phyloP scores from a whole-genome alignment of 30 jellyfish, hydroid and myxozoan species.

The Clytia hemisphaerica region DNA sequence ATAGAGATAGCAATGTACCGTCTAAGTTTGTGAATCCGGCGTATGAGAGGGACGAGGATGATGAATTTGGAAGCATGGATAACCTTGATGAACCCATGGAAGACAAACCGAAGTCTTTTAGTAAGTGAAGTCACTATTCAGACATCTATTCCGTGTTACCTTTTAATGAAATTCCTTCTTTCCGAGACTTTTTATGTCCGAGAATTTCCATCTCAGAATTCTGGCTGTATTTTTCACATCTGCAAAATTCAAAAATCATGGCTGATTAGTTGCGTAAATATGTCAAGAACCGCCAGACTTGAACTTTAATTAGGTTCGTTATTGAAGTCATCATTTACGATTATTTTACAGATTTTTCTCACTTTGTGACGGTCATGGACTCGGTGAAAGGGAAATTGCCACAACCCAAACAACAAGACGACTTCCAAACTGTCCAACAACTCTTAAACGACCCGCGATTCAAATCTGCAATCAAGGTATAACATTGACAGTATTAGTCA shows the following conservation, averaged over 20 bases:
- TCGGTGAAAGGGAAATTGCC: slow-evolving; percentile 46
- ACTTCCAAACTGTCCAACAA: slow-evolving; percentile 34
- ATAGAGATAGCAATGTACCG: slow-evolving; percentile 38
- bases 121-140: too few relatives aligned
- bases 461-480: slow-evolving; percentile 72
- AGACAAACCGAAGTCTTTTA: slow-evolving; percentile 13
- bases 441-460: slow-evolving; percentile 60
- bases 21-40: slow-evolving; percentile 74
- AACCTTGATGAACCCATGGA: neutral
- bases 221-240: too few relatives aligned
- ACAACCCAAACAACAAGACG: slow-evolving; percentile 59
- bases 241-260: too few relatives aligned
- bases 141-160: too few relatives aligned
- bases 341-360: slow-evolving; percentile 51
- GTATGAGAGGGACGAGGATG: slow-evolving; percentile 71
- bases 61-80: slow-evolving; percentile 40
- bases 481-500: too few relatives aligned
- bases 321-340: neutral
- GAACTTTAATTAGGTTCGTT: neutral
- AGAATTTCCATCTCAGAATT: too few relatives aligned
- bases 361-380: slow-evolving; percentile 77
- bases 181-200: too few relatives aligned
- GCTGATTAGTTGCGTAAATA: too few relatives aligned
- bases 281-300: too few relatives aligned
- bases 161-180: too few relatives aligned